A percentile compares a stretch with the other conserved stretches of the same genome.
Conservation (phyloP, 1,140 invertebrate genomes). For the Argopecten irradians region DNA sequence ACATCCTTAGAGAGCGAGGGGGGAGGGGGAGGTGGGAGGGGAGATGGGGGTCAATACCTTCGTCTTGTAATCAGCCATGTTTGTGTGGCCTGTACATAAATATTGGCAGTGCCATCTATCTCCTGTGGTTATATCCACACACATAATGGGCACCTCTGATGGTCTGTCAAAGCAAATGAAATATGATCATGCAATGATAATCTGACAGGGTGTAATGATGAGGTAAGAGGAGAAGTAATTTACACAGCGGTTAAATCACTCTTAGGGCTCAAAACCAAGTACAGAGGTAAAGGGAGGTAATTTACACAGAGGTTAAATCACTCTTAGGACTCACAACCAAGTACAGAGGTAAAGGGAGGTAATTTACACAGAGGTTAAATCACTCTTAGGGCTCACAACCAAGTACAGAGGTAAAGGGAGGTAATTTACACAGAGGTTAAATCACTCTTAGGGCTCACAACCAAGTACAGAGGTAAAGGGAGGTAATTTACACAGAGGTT, state of each 20-base stretch:
- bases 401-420: too few species aligned
- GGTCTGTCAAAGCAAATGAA: not conserved
- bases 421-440: too few species aligned
- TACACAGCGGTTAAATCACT: not conserved
- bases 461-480: not conserved
- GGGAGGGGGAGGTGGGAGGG: too few species aligned
- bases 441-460: too few species aligned
- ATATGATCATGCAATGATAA: not conserved
- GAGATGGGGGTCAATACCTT: slow-evolving; percentile 7
- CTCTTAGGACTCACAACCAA: too few species aligned
- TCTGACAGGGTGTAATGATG: not conserved
- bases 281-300: not conserved
- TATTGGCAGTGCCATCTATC: not conserved
- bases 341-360: too few species aligned
- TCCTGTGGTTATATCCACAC: not conserved
- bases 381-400: too few species aligned
- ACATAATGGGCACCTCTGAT: not conserved
- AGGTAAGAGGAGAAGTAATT: not conserved
- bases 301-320: too few species aligned
- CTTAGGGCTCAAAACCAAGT: not conserved
- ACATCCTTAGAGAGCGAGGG: not conserved
- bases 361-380: too few species aligned
- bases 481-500: not conserved
- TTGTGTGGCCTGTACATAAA: not conserved
- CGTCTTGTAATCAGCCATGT: slow-evolving; percentile 20